Base-by-base conservation (phyloP, 2,113 vertebrate genomes). In the Oplegnathus fasciatus region DNA sequence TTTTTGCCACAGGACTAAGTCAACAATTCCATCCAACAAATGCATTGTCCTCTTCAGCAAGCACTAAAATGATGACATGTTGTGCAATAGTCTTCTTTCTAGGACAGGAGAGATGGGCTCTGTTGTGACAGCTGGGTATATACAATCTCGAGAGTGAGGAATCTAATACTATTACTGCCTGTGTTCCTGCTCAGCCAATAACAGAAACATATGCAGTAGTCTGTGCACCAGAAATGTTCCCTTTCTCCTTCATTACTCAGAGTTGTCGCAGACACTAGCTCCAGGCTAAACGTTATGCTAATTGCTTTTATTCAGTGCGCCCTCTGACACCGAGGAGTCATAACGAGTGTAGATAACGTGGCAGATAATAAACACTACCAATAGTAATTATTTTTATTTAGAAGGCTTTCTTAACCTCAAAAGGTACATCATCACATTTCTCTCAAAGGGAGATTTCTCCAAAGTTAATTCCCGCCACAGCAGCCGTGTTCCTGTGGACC, bases 81-180 rank as follows among this genome's bases (percentile, higher is more conserved):
- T 88, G 85, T 86, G 85, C 71, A 89, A 89, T 26, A 74, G 74
- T 84, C 50, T 55, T 30, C 67, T 88, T 86, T 86, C 84, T 82
- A 70, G 67, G 65, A 83, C 76, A 66, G 52, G 15, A 81, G 48
- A 74, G 69, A 74, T 46, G 58, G 42, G 78, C 75, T 76, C 65
- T 87, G 62, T 86, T 90, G 88, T 88, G 88, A 91, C 80, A 89
- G 84, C 86, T 66, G 70, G 72, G 81, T 82, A 75, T 75, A 87
- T 78, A 84, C 81, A 84, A 86, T 88, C 73, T 84, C 75, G 46
- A 78, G 87, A 90, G 86, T 80, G 72, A 89, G 55, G 70, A 82
- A 87, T 85, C 69, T 86, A 90, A 85, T 86, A 72, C 72, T 72
- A 40, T 87, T 87, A 86, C 64, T 74, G 73, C 55, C 54, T 75